Base-by-base conservation (phyloP, 2,888 invertebrate genomes). In the Caenorhabditis sinica region DNA sequence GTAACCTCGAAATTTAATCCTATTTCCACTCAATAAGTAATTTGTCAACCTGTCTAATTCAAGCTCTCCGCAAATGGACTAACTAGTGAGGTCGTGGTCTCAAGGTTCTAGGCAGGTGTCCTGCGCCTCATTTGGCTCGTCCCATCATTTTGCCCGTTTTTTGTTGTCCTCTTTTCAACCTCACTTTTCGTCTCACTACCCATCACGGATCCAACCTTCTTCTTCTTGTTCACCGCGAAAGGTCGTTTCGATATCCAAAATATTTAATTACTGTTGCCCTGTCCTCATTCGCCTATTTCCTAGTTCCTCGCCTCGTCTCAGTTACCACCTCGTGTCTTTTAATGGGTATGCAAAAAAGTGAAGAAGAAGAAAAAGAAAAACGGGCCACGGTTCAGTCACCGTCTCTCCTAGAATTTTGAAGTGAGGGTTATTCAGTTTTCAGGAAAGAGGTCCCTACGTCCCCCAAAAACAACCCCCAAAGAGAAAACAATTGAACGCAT, bases 241-340 rank as follows among this genome's bases (percentile, higher is more conserved):
- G 76, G 76, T 77, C 69, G 76, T 77, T 68, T 28, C 76, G 68
- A 75, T 58, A 76, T 68, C 61, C 60, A 69, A 79, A 71, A 79
- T 79, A 79, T 79, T 71, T 79, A 79, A 79, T 79, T 79, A 79
- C 77, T 79, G 69, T 56, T 23, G 58, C 36, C 33, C 61, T 61
- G 69, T 76, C 68, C 76, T 68, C 76, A 76, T 68, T 76, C 66
- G 51, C 51, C 73, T 36, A 61, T 73, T 72, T 60, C 60, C 56
- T 23, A 66, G 23, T 30, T 56, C 71, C 51, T 28, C 43, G 30
- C 20, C n/a, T 45, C 66, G 30, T 51, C 69, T 69, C 77, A 79
- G 71, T 79, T 79, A 79, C 77, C 77, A 79, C 77, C 71, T 79
- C 71, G 76, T 76, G 60, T 66, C 68, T 45, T 79, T 71, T 79